Conservation (phyloP, 2,113 vertebrate genomes). For the Desmodus rotundus region DNA sequence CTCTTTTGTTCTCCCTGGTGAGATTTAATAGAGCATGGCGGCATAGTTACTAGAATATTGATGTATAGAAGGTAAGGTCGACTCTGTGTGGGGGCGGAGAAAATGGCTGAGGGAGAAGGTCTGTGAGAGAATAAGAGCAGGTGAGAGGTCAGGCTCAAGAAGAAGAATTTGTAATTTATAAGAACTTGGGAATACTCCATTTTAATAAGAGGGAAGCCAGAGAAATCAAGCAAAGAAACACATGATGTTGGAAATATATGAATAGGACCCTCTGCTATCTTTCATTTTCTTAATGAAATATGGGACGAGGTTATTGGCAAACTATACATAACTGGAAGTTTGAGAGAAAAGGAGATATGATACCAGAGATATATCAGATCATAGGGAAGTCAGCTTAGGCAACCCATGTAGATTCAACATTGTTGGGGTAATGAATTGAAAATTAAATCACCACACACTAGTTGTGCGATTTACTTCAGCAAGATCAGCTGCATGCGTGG, state of each 20-base stretch:
- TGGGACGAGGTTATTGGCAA: background rate
- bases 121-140: background rate
- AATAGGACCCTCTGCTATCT: background rate
- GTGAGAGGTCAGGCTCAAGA: background rate
- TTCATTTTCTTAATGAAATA: background rate
- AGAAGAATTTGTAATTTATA: background rate
- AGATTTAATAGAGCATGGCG: background rate
- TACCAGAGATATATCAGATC: background rate
- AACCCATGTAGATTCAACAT: background rate
- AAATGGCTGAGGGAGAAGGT: background rate
- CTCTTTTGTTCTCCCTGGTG: background rate
- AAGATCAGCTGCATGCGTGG: background rate
- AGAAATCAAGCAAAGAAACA: background rate
- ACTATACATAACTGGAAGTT: background rate
- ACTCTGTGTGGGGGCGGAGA: background rate
- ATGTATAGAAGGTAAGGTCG: background rate
- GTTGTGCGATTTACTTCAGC: background rate
- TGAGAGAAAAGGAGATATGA: background rate
- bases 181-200: background rate
- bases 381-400: background rate
- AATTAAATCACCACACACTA: background rate
- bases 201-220: background rate
- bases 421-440: background rate
- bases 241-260: background rate
- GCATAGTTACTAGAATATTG: background rate